These are phyloP conservation scores for Arge pagana DNA, from an alignment of 2,888 invertebrate genomes.

Conservation along the genomic window DNA sequence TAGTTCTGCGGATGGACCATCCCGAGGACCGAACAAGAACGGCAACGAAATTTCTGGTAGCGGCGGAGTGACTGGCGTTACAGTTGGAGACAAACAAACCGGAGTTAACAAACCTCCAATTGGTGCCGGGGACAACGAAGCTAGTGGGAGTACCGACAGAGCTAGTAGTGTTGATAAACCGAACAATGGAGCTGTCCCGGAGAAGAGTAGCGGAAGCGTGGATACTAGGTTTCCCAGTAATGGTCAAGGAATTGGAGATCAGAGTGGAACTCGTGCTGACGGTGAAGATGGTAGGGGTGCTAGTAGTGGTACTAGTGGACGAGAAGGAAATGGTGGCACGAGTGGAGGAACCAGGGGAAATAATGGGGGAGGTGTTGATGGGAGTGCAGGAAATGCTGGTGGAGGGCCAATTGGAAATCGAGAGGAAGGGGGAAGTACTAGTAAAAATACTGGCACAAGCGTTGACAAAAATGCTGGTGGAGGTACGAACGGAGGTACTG, in stretches of 20 bases:
- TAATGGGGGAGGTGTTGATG: neutral
- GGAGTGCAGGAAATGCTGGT: neutral
- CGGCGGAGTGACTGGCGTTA: no score
- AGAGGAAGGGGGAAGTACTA: neutral
- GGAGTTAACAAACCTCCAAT: no score
- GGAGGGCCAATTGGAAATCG: neutral
- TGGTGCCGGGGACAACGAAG: no score
- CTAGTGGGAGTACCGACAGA: no score
- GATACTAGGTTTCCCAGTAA: no score
- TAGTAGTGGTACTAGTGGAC: neutral
- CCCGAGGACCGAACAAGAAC: neutral
- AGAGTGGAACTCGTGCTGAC: conserved; percentile 36
- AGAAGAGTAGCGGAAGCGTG: neutral
- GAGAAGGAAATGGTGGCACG: neutral
- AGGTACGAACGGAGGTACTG: conserved; percentile 26
- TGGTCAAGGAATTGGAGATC: no score
- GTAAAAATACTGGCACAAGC: neutral
- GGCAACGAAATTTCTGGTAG: no score
- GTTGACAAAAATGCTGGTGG: conserved; percentile 22
- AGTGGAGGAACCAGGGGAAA: neutral
- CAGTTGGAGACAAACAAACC: no score
- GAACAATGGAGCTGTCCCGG: neutral
- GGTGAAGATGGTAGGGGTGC: conserved; percentile 51
- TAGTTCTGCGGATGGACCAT: neutral
- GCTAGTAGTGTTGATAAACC: conserved; percentile 19